Base-by-base conservation (phyloP, 2,888 invertebrate species). In the Sinodicranocentrus sp. region DNA sequence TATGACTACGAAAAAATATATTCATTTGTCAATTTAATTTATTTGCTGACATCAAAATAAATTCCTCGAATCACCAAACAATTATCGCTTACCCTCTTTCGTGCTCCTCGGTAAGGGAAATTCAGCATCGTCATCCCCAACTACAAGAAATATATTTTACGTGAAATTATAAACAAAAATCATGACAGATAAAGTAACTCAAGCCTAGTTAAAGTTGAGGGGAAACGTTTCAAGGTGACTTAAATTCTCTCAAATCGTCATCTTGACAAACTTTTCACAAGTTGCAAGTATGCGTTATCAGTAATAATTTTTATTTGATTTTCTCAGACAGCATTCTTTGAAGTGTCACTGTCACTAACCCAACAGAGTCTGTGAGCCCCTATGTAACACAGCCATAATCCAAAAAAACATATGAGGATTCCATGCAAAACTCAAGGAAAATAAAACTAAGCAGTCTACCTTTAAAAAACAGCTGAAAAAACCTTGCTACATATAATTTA, bases 41-140 rank as follows among this genome's bases (percentile, higher is more conserved):
- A 54, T 70, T 21, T 70, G 5, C 75, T 54, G 54, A 68, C 82
- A 82, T 75, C 75, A 75, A 73, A 80, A 33, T 73, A 71, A 33
- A 75, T 82, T 72, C 82, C 82, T 82, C 82, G 82, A 82, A 80
- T 80, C 80, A 80, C 80, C 80, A 80, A 80, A 82, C 82, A 82
- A 75, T 75, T 73, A 75, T 82, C 82, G 82, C 82, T 82, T 82
- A 82, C 82, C 82, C 82, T 82, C 82, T 82, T 82, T 82, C 67
- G 59, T 82, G 75, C 68, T 82, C 82, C 82, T 82, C 73, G 21
- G 68, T 82, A 82, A 82, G 73, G 82, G 75, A 82, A 82, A 82
- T 75, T 82, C 82, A 73, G 82, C 82, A 19, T 82, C 82, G 23
- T 82, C 82, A 82, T 82, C 82, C 82, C 82, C 82, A 73, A 75